phyloP scores from a whole-genome alignment of 2,888 invertebrate genomes.

The Eupithecia pulchellata region DNA sequence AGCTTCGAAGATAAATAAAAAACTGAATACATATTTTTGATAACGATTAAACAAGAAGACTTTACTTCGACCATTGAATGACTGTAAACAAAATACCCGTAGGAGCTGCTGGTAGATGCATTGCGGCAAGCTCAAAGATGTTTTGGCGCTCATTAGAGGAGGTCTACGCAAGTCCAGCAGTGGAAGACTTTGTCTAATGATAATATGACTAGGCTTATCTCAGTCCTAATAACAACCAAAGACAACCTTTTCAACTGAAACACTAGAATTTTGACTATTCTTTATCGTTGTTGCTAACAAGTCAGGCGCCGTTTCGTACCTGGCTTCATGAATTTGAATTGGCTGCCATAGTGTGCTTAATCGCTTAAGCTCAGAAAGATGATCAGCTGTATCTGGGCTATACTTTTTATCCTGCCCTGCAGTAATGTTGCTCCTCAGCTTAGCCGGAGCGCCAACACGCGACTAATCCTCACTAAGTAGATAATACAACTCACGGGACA shows the following conservation, averaged over 20 bases:
- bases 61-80: neutral
- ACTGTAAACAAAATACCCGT: neutral
- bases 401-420: neutral
- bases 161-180: neutral
- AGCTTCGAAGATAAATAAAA: slow-evolving; percentile 4
- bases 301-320: neutral
- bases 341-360: no score
- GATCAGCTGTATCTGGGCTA: neutral
- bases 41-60: neutral
- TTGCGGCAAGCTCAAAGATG: neutral
- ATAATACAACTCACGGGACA: neutral
- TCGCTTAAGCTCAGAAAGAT: neutral
- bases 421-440: neutral
- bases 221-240: neutral
- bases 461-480: slow-evolving; percentile 2
- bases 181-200: neutral
- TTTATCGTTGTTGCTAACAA: neutral
- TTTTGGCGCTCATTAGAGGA: no score
- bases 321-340: neutral
- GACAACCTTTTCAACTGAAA: neutral
- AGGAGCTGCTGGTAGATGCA: neutral
- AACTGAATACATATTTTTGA: neutral
- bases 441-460: neutral
- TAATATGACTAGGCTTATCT: no score
- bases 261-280: neutral